Evolutionary conservation across 2,888 invertebrate species (phyloP), one percentile per base, ranked within the genome.

Genomic region (Lobophora halterata): DNA sequence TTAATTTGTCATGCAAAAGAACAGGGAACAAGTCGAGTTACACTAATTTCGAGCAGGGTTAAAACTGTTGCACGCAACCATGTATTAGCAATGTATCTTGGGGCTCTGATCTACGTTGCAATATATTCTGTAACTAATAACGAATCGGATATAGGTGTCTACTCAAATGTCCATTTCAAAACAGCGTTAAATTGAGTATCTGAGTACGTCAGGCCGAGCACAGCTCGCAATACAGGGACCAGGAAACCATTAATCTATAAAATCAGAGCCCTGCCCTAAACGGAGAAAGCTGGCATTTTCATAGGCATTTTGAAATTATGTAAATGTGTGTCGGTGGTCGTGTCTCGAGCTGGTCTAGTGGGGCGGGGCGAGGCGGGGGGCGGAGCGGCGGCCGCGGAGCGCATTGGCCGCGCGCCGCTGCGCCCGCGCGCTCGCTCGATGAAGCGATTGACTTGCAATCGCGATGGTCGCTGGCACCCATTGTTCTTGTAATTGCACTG

Each of bases 351-450:
- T 42, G 33, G 49, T 44, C 48, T 42, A 52, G 52, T 41, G 49
- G 38, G 20, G 30, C 30, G 43, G 45, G 28, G 24, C 30, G 43
- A 34, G 44, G 50, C 41, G 47, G 33, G 42, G 48, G 48, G 39
- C 49, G 50, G 18, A 52, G 30, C 41, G 68, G 71, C 69, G 65
- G 73, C n/a, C 71, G 75, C 71, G 51, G n/a, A 32, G 70, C 73
- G 69, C 70, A 60, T 9, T 34, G 50, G 55, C 44, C 32, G 35
- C 9, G 9, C 45, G 24, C 37, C 30, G 55, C 50, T 47, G 58
- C 41, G 35, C 33, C 35, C 35, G 11, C 28, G 8, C 9, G 20
- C 23, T 20, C 30, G 32, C 32, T 39, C 25, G 31, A 37, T 39
- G 33, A 16, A 39, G 14, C 33, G 24, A 47, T 42, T 46, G 18